Evolutionary conservation across 2,888 invertebrate genomes (phyloP).

Genomic region (Andrena haemorrhoa): DNA sequence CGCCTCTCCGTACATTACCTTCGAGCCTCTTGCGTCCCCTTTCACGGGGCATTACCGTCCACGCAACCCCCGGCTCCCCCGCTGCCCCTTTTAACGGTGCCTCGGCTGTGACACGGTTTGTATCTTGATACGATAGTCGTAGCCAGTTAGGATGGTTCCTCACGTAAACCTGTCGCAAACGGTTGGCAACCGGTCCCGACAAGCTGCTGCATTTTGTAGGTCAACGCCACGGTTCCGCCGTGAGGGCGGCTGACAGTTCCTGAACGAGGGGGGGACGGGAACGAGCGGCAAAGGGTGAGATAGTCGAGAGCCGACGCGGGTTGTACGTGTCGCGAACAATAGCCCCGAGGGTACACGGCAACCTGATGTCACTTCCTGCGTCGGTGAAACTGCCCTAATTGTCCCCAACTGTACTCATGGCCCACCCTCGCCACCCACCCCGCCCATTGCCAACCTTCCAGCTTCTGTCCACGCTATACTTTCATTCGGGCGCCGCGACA

Average conservation of each 20-base stretch:
- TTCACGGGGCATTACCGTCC: conserved; percentile 25
- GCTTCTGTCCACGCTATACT: conserved; percentile 32
- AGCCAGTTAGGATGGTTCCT: conserved; percentile 70
- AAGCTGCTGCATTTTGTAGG: conserved; percentile 76
- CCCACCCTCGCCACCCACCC: conserved; percentile 40
- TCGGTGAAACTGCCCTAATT: conserved; percentile 76
- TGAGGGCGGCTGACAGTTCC: conserved; percentile 71
- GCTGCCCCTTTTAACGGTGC: conserved; percentile 40
- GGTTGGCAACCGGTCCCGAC: conserved; percentile 73
- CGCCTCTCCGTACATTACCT: neutral
- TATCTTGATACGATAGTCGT: conserved; percentile 68
- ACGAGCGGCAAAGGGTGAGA: conserved; percentile 62
- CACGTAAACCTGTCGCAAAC: conserved; percentile 72
- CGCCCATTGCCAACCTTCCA: conserved; percentile 39
- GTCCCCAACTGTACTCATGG: conserved; percentile 73
- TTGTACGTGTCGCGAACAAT: conserved; percentile 78
- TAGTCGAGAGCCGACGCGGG: conserved; percentile 72
- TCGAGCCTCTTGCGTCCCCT: neutral
- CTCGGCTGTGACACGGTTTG: conserved; percentile 46
- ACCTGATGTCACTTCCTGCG: conserved; percentile 78
- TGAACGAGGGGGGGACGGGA: conserved; percentile 41
- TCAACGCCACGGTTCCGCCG: conserved; percentile 68
- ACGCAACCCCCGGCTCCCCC: neutral
- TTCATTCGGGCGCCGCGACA: conserved; percentile 13
- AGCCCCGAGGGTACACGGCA: conserved; percentile 76